These are phyloP conservation scores for Anastrepha ludens DNA, from an alignment of 1,140 invertebrate species.

Conservation along the genomic window DNA sequence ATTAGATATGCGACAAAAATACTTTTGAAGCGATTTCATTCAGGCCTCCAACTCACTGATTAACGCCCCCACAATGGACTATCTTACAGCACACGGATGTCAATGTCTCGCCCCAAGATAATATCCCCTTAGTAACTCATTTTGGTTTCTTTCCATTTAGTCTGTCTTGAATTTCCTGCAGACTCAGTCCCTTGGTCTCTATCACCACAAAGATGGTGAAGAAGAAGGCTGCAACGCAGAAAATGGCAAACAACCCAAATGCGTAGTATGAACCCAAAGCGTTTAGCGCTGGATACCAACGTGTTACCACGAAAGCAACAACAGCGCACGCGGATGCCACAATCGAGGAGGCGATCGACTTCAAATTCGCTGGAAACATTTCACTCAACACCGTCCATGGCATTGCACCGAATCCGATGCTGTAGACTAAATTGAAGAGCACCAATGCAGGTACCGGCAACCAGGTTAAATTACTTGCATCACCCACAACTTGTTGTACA, in stretches of 20 bases:
- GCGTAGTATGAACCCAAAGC: constrained; percentile 81
- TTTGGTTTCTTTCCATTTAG: constrained; percentile 75
- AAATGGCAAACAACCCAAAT: constrained; percentile 87
- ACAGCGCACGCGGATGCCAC: constrained; percentile 87
- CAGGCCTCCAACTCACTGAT: not conserved
- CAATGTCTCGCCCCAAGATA: not conserved
- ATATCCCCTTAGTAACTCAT: not conserved
- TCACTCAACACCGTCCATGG: constrained; percentile 91
- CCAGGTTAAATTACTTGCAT: constrained; percentile 77
- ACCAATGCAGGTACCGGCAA: constrained; percentile 81
- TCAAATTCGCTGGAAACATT: constrained; percentile 85
- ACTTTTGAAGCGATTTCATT: constrained; percentile 44
- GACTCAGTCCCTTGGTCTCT: constrained; percentile 87
- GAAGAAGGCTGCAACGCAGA: constrained; percentile 80
- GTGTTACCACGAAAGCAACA: constrained; percentile 86
- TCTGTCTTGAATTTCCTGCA: constrained; percentile 85
- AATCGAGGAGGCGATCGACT: constrained; percentile 84
- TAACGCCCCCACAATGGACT: not conserved
- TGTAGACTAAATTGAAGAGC: constrained; percentile 81
- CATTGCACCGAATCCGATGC: constrained; percentile 84
- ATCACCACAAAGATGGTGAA: constrained; percentile 82
- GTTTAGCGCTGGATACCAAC: constrained; percentile 81
- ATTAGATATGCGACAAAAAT: constrained; percentile 38
- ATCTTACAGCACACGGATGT: constrained; percentile 17
- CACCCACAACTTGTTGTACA: constrained; percentile 73